A percentile compares a stretch with the other conserved stretches of the same genome.
Conservation (phyloP, 1,140 invertebrate genomes). For the Bombus pyrosoma region DNA sequence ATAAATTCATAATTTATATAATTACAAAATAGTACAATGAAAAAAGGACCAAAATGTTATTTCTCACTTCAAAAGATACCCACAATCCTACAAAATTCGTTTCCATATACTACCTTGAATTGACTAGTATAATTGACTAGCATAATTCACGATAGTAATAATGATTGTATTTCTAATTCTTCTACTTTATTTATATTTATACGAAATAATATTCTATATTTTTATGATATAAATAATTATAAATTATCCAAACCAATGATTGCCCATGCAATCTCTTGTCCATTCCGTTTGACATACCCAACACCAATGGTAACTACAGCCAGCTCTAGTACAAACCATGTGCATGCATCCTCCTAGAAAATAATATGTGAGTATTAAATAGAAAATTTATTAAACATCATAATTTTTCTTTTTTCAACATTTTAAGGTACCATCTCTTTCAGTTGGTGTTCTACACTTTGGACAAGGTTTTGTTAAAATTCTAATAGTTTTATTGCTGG, state of each 20-base stretch:
- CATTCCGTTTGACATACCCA: conserved; percentile 94
- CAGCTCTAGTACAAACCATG: conserved; percentile 90
- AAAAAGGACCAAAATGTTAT: conserved; percentile 2
- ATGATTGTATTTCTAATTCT: not conserved
- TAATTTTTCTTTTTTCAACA: not conserved
- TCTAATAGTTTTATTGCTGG: conserved; percentile 89
- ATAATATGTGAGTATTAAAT: conserved; percentile 6
- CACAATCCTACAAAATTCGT: not conserved
- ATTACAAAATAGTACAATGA: conserved; percentile 11
- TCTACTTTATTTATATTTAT: conserved; percentile 24
- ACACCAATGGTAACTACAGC: conserved; percentile 93
- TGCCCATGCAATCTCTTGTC: conserved; percentile 93
- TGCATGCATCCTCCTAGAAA: conserved; percentile 93
- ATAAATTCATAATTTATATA: conserved; percentile 37
- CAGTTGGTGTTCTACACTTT: conserved; percentile 92
- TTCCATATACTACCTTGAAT: not conserved
- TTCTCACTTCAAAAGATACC: not conserved
- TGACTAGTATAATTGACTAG: not conserved
- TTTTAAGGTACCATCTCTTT: conserved; percentile 87
- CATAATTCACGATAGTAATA: not conserved
- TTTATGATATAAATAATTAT: not conserved
- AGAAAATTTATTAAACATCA: not conserved
- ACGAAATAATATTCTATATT: conserved; percentile 14
- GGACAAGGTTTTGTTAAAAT: conserved; percentile 94
- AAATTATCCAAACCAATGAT: conserved; percentile 93